Evolutionary conservation across 2,888 invertebrate genomes (phyloP).

Genomic region (Cerastis rubricosa): DNA sequence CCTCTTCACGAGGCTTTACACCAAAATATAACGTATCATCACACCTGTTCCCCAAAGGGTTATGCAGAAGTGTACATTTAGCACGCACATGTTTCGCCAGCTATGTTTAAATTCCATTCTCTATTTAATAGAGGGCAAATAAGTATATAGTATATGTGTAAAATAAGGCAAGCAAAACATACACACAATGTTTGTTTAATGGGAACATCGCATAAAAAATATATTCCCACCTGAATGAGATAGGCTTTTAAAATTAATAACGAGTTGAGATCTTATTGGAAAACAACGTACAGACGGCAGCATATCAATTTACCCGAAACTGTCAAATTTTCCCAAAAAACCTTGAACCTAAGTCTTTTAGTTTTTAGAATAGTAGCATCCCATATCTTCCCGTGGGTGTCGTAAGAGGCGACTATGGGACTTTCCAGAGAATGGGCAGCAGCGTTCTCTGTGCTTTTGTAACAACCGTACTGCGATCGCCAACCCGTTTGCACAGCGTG

Average conservation of each 20-base stretch:
- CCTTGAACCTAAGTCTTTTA: no score
- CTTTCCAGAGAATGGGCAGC: no score
- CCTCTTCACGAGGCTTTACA: conserved; percentile 32
- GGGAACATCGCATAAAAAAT: neutral
- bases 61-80: neutral
- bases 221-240: neutral
- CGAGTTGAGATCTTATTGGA: neutral
- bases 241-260: neutral
- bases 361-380: no score
- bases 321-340: no score
- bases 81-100: neutral
- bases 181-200: neutral
- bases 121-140: neutral
- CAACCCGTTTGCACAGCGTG: no score
- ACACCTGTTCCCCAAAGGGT: neutral
- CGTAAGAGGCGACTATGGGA: no score
- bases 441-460: no score
- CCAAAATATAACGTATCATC: conserved; percentile 28
- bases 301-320: no score
- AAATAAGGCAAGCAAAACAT: conserved; percentile 9
- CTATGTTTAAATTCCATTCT: neutral
- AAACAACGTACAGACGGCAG: neutral
- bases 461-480: no score
- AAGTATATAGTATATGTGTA: no score
- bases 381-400: no score